Conservation (phyloP, 1,140 invertebrate species). For the Drosophila seguyi region DNA sequence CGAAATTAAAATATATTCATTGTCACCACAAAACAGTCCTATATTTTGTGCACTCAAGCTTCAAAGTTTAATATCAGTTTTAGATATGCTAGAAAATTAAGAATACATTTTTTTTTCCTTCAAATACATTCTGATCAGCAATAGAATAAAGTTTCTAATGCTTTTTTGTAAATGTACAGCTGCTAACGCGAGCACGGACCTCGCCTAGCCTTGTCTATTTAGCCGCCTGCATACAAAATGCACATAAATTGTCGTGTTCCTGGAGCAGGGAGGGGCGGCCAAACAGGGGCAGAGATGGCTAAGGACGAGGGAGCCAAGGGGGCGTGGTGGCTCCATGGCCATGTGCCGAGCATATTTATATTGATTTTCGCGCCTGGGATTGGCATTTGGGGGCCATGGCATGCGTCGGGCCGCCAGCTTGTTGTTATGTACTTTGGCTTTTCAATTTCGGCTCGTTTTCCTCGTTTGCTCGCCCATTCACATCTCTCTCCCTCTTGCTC, state of each 20-base stretch:
- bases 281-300: not conserved
- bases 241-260: conserved; percentile 79
- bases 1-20: not conserved
- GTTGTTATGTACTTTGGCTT: conserved; percentile 82
- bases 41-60: not conserved
- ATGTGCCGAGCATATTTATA: conserved; percentile 77
- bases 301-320: not conserved
- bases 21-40: not conserved
- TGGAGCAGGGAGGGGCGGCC: conserved; percentile 6
- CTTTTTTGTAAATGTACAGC: conserved; percentile 13
- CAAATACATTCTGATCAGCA: conserved; percentile 7
- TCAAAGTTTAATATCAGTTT: not conserved
- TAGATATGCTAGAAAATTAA: not conserved
- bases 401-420: conserved; percentile 60
- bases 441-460: conserved; percentile 78
- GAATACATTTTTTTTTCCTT: not conserved
- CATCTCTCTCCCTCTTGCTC: conserved; percentile 7
- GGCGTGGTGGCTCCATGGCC: conserved; percentile 42
- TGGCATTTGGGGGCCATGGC: conserved; percentile 48
- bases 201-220: conserved; percentile 75
- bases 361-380: conserved; percentile 80
- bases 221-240: conserved; percentile 80
- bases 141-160: conserved; percentile 14
- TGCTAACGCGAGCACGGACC: conserved; percentile 22
- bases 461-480: conserved; percentile 43